Evolutionary conservation across 2,888 invertebrate genomes (phyloP), one percentile per base, ranked within the genome.

Genomic region (Agrypnus murinus): DNA sequence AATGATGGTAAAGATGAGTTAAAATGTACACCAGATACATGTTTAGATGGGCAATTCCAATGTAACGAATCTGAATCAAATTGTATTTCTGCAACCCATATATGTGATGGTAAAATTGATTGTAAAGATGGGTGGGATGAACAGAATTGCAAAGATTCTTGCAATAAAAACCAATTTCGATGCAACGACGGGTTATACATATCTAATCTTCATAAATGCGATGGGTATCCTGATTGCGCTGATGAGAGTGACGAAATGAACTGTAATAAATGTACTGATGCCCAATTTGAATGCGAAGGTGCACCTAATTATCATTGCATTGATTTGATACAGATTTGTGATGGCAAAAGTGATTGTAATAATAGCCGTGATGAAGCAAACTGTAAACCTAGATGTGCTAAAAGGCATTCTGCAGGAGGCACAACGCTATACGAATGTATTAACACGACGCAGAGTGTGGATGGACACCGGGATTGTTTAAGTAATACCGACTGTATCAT

Each of bases 251-350:
- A 94, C 79, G 93, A 93, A 82, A 83, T 82, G 7, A 88, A 90
- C 65, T 93, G 93, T 78, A 43, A 36, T 8, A 8, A 36, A 2
- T 7, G n/a, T n/a, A 5, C 10, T 19, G 10, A 46, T 7, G 17
- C n/a, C n/a, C n/a, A 46, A 19, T 46, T 46, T 19, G 9, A 10
- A 9, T 46, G 46, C 5, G 2, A 1, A 3, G 19, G n/a, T 19
- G 19, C n/a, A n/a, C n/a, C n/a, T n/a, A n/a, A n/a, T n/a, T n/a
- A n/a, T n/a, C n/a, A n/a, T n/a, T n/a, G n/a, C n/a, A n/a, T n/a
- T n/a, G n/a, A n/a, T n/a, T n/a, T n/a, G n/a, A n/a, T 93, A 93
- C 90, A 89, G 90, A 48, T n/a, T n/a, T 96, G 96, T 85, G 95
- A 96, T 84, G 92, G 92, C 5, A 92, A 92, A 76, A 84, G 87